Evolutionary conservation across 2,113 vertebrate species (phyloP).

Genomic region (Xenopus tropicalis): DNA sequence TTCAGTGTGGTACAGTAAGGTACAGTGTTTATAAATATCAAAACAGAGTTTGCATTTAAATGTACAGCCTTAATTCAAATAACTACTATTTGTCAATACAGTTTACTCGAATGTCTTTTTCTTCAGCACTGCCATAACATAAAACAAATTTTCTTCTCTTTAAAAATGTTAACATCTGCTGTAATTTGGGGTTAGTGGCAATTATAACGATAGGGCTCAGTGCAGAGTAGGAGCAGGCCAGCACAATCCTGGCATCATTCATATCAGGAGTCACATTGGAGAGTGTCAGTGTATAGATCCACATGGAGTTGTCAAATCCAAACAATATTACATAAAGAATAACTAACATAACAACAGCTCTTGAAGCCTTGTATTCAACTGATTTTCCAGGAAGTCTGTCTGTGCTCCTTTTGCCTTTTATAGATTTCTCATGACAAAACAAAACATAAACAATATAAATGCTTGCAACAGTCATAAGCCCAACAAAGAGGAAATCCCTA

Average conservation of each 20-base stretch:
- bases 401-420: conserved; percentile 32
- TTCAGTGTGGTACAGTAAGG: no score
- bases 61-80: no score
- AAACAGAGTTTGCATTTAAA: no score
- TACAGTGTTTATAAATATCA: no score
- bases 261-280: conserved; percentile 12
- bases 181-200: conserved; percentile 26
- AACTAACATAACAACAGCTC: conserved; percentile 34
- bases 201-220: conserved; percentile 32
- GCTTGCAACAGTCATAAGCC: conserved; percentile 22
- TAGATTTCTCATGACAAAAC: background rate
- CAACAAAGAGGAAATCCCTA: conserved; percentile 19
- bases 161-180: background rate
- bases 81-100: no score
- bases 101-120: no score
- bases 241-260: conserved; percentile 23
- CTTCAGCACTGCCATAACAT: no score
- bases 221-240: conserved; percentile 25
- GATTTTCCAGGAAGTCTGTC: background rate
- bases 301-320: conserved; percentile 42
- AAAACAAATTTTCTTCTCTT: no score
- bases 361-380: conserved; percentile 27
- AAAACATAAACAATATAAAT: conserved; percentile 14
- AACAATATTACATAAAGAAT: conserved; percentile 25
- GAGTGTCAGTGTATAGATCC: conserved; percentile 29